These are phyloP conservation scores for Catharus bicknelli DNA, from an alignment of 2,113 vertebrate genomes.

Conservation along the genomic window DNA sequence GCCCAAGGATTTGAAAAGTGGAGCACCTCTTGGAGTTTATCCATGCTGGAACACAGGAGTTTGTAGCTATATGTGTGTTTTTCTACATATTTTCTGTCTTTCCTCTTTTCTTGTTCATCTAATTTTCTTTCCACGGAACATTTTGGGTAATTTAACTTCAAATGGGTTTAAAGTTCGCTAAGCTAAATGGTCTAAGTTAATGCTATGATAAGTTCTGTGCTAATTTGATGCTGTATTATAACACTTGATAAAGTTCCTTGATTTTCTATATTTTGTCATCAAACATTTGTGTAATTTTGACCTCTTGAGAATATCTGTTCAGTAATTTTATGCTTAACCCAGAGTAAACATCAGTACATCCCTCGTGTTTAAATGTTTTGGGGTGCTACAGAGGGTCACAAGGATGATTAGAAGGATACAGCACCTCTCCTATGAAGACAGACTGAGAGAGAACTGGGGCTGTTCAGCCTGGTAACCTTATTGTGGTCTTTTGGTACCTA, in stretches of 20 bases:
- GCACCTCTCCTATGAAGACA: background rate
- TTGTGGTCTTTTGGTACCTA: background rate
- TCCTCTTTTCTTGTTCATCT: background rate
- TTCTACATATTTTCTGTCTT: background rate
- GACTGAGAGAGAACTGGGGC: background rate
- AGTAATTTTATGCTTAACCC: background rate
- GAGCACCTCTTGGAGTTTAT: background rate
- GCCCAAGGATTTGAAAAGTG: background rate
- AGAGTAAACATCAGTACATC: too few species aligned
- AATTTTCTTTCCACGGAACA: background rate
- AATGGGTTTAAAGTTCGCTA: background rate
- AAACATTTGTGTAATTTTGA: background rate
- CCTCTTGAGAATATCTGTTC: background rate
- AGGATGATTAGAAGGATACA: background rate
- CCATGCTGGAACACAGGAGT: fast-evolving
- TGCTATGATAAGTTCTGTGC: background rate
- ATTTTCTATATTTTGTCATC: background rate
- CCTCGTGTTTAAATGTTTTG: background rate
- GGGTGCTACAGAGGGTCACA: background rate
- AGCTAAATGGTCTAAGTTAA: background rate
- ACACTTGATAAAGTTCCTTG: background rate
- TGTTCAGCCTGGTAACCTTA: background rate
- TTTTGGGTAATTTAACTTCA: background rate
- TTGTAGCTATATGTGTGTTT: background rate
- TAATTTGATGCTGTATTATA: background rate